Base-by-base conservation (phyloP, 2,888 invertebrate genomes). In the Ferdinandea cuprea region DNA sequence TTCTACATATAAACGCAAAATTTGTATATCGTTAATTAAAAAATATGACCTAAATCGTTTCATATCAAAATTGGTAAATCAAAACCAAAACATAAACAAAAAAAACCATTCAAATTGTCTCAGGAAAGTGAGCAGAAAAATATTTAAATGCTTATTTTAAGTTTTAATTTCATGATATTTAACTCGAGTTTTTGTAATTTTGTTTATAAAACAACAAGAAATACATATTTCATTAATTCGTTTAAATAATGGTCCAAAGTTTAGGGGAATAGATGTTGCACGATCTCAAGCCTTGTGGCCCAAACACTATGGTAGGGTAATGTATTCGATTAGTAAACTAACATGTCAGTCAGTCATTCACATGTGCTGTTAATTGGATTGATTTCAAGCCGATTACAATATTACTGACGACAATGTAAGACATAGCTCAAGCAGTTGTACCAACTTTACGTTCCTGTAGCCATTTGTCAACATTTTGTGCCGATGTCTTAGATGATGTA, bases 11-110 rank as follows among this genome's bases (percentile, higher is more conserved):
- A 69, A 28, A 48, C 37, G 35, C 8, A n/a, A 17, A 13, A 54
- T 59, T 61, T 35, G 25, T 66, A 44, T 40, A 25, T 37, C 37
- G 40, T 32, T 54, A 69, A 37, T 25, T 15, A 8, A 19, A 37
- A 8, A 8, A 48, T 59, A 56, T 79, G 79, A 73, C 54, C 73
- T 79, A 42, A 40, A 61, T 66, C 46, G 68, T 59, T 19, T 56
- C 21, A 46, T 15, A 52, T 15, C 15, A 54, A 44, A 46, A 79
- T 59, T 50, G 44, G 46, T 66, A 54, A 66, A 9, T 19, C 50
- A 61, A 61, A 25, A 25, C n/a, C n/a, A n/a, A n/a, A n/a, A n/a
- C n/a, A n/a, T n/a, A n/a, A n/a, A n/a, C n/a, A n/a, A n/a, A n/a
- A n/a, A n/a, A n/a, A n/a, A n/a, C n/a, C n/a, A 25, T 25, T 25